Base-by-base conservation (phyloP, 2,113 vertebrate species). In the Sphyrna mokarran region DNA sequence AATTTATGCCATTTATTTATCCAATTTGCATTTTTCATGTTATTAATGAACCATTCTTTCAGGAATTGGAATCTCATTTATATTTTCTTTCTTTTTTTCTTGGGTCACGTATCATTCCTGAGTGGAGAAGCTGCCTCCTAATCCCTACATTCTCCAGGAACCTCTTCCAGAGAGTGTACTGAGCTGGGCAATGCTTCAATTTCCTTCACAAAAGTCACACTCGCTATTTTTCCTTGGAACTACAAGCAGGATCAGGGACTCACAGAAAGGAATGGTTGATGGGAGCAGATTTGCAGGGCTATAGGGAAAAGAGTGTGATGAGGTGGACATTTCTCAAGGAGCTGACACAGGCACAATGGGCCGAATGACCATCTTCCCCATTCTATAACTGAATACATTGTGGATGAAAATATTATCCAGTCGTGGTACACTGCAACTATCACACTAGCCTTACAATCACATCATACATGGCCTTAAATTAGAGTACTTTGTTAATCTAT, bases 401-500 rank as follows among this genome's bases (percentile, higher is more conserved):
- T 6, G 20, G 83, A 22, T 40, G 37, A 43, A 43, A 61, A 33
- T 90, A 13, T 11, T 33, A 18, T n/a, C 54, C 87, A 33, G n/a
- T 14, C 20, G 70, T 11, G 37, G 5, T 43, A 72, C 10, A 61
- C 26, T 54, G 26, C 63, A 95, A 8, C 69, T 72, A 22, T 18
- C 23, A 13, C n/a, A 33, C 68, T 13, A 26, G 48, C 23, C 37
- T 37, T 54, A 5, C 33, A n/a, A 18, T n/a, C 37, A 37, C 26
- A 54, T 48, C 22, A 72, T 76, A 48, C 43, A 43, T 13, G 48
- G 29, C 7, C 48, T 18, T 76, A 95, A 95, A 72, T 72, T 48
- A 95, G 23, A 95, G 94, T 3, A 72, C 68, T 72, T 54, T 95
- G 26, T 37, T 13, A 72, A 69, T 95, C 40, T 95, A 95, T 95